Evolutionary conservation across 2,888 invertebrate species (phyloP).

Genomic region (Erebia aethiops): DNA sequence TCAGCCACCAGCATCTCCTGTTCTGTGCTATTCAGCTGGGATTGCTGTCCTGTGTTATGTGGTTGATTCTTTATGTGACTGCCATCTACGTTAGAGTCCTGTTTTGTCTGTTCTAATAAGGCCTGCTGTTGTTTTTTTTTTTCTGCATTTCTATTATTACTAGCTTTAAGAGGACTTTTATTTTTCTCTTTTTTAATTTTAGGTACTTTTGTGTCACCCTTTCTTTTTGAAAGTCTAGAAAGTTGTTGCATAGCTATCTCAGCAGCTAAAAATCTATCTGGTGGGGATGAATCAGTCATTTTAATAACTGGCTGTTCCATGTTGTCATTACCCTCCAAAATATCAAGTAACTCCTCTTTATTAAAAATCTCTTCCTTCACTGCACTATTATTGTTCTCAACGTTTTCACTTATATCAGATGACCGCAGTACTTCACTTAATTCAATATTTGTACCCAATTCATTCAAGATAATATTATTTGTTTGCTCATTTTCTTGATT

Average conservation of each 20-base stretch:
- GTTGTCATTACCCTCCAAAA: conserved; percentile 71
- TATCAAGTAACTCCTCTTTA: conserved; percentile 74
- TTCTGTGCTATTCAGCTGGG: neutral
- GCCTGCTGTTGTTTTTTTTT: conserved; percentile 40
- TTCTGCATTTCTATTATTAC: conserved; percentile 43
- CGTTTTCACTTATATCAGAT: conserved; percentile 61
- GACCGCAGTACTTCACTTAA: conserved; percentile 69
- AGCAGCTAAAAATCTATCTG: conserved; percentile 53
- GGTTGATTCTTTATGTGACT: conserved; percentile 1
- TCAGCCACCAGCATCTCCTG: neutral
- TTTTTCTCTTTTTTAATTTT: conserved; percentile 43
- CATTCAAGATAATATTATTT: conserved; percentile 63
- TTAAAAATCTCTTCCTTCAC: conserved; percentile 71
- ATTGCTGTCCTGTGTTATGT: neutral
- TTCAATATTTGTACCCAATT: conserved; percentile 69
- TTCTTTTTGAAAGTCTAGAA: conserved; percentile 50
- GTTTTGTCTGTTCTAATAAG: conserved; percentile 40
- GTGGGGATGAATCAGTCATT: conserved; percentile 21
- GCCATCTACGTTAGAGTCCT: conserved; percentile 36
- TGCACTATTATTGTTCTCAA: conserved; percentile 68
- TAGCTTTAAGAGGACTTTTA: conserved; percentile 35
- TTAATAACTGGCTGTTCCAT: conserved; percentile 47
- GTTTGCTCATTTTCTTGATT: conserved; percentile 42
- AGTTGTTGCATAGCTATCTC: conserved; percentile 70
- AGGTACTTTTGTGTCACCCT: conserved; percentile 26